phyloP scores from a whole-genome alignment of 2,113 vertebrate genomes.

The Gallinago paraguaiae region DNA sequence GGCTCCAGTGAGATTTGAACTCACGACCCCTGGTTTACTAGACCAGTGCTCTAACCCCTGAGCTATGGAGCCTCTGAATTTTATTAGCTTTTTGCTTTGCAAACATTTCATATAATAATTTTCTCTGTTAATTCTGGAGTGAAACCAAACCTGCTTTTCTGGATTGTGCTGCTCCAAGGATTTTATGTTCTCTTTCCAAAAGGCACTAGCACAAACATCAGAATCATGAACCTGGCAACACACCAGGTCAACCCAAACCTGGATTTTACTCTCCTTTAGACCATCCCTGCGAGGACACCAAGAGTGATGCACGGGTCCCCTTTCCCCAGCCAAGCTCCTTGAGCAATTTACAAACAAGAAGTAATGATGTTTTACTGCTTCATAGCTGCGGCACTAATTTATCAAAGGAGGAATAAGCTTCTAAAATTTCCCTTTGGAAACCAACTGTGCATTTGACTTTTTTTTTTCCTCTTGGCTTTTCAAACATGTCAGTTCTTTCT shows the following conservation, averaged over 20 bases:
- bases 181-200: not conserved
- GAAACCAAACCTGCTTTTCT: too few relatives aligned
- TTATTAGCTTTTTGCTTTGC: rapidly evolving
- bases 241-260: not conserved
- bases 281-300: not conserved
- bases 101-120: not conserved
- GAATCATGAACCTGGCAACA: not conserved
- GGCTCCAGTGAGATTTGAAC: conserved; percentile 87
- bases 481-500: not conserved
- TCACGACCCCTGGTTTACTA: conserved; percentile 86
- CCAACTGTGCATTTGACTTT: not conserved
- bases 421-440: not conserved
- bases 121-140: not conserved
- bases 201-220: not conserved
- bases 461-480: not conserved
- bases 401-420: not conserved
- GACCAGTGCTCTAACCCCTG: conserved; percentile 88
- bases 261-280: not conserved
- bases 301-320: rapidly evolving
- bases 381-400: not conserved
- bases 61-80: conserved; percentile 77
- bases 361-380: not conserved
- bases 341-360: not conserved
- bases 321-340: not conserved
- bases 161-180: not conserved